Conservation (phyloP, 2,888 invertebrate genomes). For the Apodemia zela region DNA sequence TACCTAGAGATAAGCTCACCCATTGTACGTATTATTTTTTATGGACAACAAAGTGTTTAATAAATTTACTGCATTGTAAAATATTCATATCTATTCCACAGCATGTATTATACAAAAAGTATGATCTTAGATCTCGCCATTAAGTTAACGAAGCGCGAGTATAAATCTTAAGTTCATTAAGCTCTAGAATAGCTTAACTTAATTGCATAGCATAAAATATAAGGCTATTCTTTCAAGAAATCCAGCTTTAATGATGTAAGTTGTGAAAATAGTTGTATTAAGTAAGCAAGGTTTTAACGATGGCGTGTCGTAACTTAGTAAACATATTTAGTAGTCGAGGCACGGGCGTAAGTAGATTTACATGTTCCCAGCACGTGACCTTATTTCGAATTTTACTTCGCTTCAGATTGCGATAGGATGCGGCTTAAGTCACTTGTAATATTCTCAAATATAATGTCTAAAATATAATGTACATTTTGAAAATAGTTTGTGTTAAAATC, state of each 20-base stretch:
- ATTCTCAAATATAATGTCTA: conserved; percentile 15
- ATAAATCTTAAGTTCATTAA: background rate
- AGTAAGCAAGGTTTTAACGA: conserved; percentile 30
- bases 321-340: conserved; percentile 49
- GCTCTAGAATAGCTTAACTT: conserved; percentile 14
- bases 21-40: too few species aligned
- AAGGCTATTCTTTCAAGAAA: conserved; percentile 7
- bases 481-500: background rate
- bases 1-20: too few species aligned
- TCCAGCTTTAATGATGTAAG: conserved; percentile 16
- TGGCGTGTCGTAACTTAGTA: conserved; percentile 40
- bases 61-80: background rate
- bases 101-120: conserved; percentile 18
- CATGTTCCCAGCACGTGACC: conserved; percentile 68
- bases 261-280: conserved; percentile 19
- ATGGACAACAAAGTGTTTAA: too few species aligned
- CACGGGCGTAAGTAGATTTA: conserved; percentile 72
- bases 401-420: conserved; percentile 40
- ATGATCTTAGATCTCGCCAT: conserved; percentile 13
- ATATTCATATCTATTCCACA: conserved; percentile 5
- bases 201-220: conserved; percentile 8
- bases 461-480: background rate
- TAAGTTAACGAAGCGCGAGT: conserved; percentile 13
- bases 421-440: conserved; percentile 24
- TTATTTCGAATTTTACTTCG: conserved; percentile 62